Evolutionary conservation across 2,797 vertebrate genomes (phyloP).

Genomic region (Tragelaphus oryx): DNA sequence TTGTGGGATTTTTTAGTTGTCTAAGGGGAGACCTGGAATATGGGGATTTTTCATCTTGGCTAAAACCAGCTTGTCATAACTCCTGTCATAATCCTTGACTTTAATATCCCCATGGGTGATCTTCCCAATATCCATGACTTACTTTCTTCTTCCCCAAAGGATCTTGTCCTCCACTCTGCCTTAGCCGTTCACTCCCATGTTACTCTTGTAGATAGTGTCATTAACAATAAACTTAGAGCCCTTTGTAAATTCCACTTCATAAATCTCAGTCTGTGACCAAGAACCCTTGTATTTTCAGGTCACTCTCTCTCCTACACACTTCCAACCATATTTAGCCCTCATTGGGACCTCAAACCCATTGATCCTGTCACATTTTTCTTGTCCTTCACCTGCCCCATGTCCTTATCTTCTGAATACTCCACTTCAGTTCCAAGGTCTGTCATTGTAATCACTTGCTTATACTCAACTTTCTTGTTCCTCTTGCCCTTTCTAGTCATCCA

Average conservation of each 20-base stretch:
- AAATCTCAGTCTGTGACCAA: not conserved
- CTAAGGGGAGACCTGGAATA: not conserved
- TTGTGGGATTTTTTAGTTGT: not conserved
- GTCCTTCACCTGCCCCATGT: not conserved
- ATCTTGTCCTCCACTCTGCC: not conserved
- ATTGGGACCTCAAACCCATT: not conserved
- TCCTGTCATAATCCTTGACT: not conserved
- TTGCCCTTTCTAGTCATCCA: not conserved
- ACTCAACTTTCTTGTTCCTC: not conserved
- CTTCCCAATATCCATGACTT: not conserved
- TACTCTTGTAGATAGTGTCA: not conserved
- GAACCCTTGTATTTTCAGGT: not conserved
- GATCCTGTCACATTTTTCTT: not conserved
- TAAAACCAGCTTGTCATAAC: not conserved
- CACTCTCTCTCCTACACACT: not conserved
- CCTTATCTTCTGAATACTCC: not conserved
- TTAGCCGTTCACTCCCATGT: not conserved
- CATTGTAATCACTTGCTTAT: not conserved
- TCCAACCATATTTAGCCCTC: not conserved
- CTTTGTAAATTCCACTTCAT: not conserved
- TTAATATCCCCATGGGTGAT: not conserved
- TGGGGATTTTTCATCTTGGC: not conserved
- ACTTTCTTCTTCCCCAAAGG: not conserved
- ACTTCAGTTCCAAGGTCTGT: not conserved
- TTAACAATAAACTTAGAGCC: not conserved